These are phyloP conservation scores for Prionailurus bengalensis DNA, from an alignment of 2,113 vertebrate genomes.

Conservation along the genomic window DNA sequence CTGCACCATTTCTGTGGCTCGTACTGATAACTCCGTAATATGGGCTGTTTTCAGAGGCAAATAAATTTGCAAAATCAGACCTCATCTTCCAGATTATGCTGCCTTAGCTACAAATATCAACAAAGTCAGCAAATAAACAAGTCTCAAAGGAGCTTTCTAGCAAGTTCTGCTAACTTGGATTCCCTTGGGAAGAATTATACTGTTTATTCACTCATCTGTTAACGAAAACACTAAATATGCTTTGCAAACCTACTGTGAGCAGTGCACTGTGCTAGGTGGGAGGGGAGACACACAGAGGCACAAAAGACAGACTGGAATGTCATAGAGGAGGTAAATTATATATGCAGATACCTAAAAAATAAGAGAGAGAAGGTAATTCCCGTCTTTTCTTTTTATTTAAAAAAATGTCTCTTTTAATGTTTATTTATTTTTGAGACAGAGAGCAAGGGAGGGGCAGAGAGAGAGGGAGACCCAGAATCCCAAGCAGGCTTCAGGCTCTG, in stretches of 20 bases:
- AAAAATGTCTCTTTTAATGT: too few relatives aligned
- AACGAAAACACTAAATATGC: slow-evolving; percentile 63
- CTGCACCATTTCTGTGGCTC: not conserved
- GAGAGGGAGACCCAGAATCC: too few relatives aligned
- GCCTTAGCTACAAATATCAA: slow-evolving; percentile 53
- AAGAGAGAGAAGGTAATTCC: not conserved
- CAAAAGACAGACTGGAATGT: not conserved
- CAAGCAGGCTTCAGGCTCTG: too few relatives aligned
- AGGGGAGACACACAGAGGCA: not conserved
- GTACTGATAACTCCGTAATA: not conserved
- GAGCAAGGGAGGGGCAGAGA: too few relatives aligned
- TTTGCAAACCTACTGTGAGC: slow-evolving; percentile 33
- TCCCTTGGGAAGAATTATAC: slow-evolving; percentile 59
- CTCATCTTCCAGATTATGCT: slow-evolving; percentile 35
- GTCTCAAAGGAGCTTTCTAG: slow-evolving; percentile 61
- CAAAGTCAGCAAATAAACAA: slow-evolving; percentile 69
- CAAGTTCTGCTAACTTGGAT: slow-evolving; percentile 28
- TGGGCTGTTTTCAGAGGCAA: slow-evolving; percentile 41
- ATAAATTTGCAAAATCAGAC: slow-evolving; percentile 66
- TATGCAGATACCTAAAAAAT: not conserved
- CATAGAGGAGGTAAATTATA: not conserved
- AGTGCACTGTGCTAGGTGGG: not conserved
- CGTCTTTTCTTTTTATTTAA: too few relatives aligned
- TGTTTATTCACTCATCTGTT: slow-evolving; percentile 53
- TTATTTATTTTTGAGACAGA: too few relatives aligned